Evolutionary conservation across 1,140 invertebrate genomes (phyloP), one percentile per base, ranked within the genome.

Genomic region (Lysiphlebus fabarum): DNA sequence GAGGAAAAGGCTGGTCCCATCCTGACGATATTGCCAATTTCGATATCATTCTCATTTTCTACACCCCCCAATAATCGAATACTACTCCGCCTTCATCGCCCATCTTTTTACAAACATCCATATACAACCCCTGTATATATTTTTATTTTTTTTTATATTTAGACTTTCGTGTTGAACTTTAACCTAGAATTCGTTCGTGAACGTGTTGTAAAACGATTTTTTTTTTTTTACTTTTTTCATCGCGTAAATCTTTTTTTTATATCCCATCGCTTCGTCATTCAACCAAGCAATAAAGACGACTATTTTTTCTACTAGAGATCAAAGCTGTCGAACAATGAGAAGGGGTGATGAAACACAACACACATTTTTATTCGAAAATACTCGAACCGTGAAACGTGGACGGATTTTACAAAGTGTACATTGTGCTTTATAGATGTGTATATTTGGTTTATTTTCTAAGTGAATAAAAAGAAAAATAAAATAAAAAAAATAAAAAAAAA

Each of bases 11-110:
- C 36, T 56, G 47, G 36, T 9, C 34, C 62, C 40, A 26, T 1
- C 17, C 17, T 26, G 17, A 53, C 65, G 66, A 71, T 68, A 71
- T 71, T 71, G 70, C 65, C 70, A 71, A 71, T 71, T 71, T 71
- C 63, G 65, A 67, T 68, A 67, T 71, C 66, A 68, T 65, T 68
- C 66, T 69, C 67, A 68, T 67, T 67, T 26, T 66, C 64, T 61
- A 45, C 63, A 36, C 44, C 33, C n/a, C 14, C 38, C 59, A 33
- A 45, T 41, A 59, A 63, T 53, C 47, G 56, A 56, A 60, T 34
- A 43, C 50, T 11, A 49, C 45, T 42, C 54, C 17, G 17, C 17
- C 17, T 26, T 57, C 34, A 51, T 34, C 36, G 34, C 49, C 38
- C 49, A 40, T 50, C 14, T 40, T 34, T 45, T 34, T 42, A 7